phyloP scores from a whole-genome alignment of 2,888 invertebrate species.

The Tridacna crocea region DNA sequence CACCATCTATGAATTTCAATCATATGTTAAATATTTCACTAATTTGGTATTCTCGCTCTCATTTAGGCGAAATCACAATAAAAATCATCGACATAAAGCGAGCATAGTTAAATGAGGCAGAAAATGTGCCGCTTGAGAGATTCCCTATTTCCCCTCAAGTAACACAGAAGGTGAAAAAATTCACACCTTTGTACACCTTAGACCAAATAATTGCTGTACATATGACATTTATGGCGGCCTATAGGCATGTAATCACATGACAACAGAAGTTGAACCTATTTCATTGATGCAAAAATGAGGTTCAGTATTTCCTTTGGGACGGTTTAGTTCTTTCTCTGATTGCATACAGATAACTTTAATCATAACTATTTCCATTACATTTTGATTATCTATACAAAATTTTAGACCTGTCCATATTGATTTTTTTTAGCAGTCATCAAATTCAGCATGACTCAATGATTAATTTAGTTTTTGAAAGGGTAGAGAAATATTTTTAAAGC shows the following conservation, averaged over 20 bases:
- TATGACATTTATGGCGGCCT: slow-evolving; percentile 2
- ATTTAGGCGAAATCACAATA: slow-evolving; percentile 21
- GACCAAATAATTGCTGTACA: background rate
- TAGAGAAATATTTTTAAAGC: too few species aligned
- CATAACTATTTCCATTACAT: too few species aligned
- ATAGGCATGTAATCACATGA: background rate
- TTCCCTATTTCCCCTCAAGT: slow-evolving; percentile 6
- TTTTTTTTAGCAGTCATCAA: too few species aligned
- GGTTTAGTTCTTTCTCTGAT: background rate
- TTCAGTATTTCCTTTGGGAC: background rate
- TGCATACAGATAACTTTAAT: too few species aligned
- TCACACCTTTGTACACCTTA: slow-evolving; percentile 16
- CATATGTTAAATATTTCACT: slow-evolving; percentile 21
- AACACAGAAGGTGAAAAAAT: slow-evolving; percentile 19
- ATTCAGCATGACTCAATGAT: too few species aligned
- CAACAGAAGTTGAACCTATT: background rate
- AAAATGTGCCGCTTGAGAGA: slow-evolving; percentile 13
- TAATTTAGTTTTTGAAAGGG: too few species aligned
- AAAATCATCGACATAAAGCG: background rate
- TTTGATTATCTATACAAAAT: too few species aligned
- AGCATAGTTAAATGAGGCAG: slow-evolving; percentile 18
- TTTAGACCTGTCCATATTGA: too few species aligned
- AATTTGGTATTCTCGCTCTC: slow-evolving; percentile 15
- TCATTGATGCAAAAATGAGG: slow-evolving; percentile 4
- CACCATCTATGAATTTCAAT: slow-evolving; percentile 16